Percentiles rank a stretch among this genome's conserved stretches.
Evolutionary conservation across 2,888 invertebrate genomes (phyloP).

Genomic region (Drosophila mayaguana): DNA sequence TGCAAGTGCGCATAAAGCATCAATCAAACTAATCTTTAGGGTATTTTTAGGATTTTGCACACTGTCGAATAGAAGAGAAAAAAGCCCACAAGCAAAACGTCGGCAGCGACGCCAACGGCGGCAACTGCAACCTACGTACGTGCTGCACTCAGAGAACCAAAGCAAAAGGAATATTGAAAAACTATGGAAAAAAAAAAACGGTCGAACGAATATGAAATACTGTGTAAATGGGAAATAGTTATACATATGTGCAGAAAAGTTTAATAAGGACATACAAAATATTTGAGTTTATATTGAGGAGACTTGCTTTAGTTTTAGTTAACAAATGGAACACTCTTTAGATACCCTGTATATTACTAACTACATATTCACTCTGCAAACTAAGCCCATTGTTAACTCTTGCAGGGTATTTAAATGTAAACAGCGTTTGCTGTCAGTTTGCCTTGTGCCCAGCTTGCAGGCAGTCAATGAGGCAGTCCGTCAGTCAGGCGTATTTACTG

Average conservation of each 20-base stretch:
- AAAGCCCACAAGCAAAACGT: constrained; percentile 28
- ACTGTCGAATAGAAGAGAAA: constrained; percentile 7
- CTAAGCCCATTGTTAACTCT: neutral
- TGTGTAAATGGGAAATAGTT: neutral
- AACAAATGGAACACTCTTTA: neutral
- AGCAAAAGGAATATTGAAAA: constrained; percentile 17
- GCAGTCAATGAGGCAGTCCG: constrained; percentile 32
- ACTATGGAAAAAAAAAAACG: too few species aligned
- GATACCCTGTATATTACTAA: neutral
- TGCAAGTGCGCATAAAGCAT: constrained; percentile 25
- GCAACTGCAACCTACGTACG: constrained; percentile 43
- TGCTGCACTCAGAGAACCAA: constrained; percentile 28
- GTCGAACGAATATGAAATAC: constrained; percentile 7
- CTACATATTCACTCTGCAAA: neutral
- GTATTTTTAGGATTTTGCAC: neutral
- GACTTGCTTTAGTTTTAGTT: neutral
- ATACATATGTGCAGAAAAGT: neutral
- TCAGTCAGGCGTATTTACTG: constrained; percentile 11
- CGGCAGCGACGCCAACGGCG: constrained; percentile 13
- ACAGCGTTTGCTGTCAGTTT: constrained; percentile 30
- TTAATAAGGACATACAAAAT: neutral
- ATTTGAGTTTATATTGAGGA: neutral
- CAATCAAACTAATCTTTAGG: constrained; percentile 12
- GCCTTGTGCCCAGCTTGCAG: constrained; percentile 31
- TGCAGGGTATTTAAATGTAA: constrained; percentile 38